Evolutionary conservation across 2,888 invertebrate genomes (phyloP).

Genomic region (Drosophila robusta): DNA sequence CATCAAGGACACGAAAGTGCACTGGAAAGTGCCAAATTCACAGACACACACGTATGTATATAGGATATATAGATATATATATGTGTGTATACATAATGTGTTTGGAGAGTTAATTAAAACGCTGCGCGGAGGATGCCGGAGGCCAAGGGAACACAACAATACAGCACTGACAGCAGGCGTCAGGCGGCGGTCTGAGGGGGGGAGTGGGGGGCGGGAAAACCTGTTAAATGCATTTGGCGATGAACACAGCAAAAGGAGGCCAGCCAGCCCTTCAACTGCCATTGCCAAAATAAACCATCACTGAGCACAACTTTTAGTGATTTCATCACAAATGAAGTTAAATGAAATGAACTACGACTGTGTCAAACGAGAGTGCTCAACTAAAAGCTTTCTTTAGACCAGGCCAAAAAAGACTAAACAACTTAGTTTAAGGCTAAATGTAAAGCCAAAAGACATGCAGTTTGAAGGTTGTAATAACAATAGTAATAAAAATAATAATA

Average conservation of each 20-base stretch:
- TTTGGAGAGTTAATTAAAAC: conserved; percentile 64
- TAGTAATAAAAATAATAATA: neutral
- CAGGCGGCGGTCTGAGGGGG: neutral
- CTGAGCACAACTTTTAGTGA: neutral
- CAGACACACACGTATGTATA: conserved; percentile 1
- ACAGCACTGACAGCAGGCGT: conserved; percentile 1
- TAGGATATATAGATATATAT: conserved; percentile 2
- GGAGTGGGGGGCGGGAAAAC: neutral
- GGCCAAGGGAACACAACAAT: conserved; percentile 17
- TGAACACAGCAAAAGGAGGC: neutral
- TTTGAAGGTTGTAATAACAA: neutral
- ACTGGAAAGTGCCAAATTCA: conserved; percentile 36
- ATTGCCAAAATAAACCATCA: conserved; percentile 11
- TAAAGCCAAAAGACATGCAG: too few species aligned
- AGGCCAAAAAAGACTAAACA: too few species aligned
- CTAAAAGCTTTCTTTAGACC: neutral
- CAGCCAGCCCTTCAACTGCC: neutral
- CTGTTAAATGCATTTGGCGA: conserved; percentile 30
- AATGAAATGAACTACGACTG: too few species aligned
- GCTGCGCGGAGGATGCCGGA: conserved; percentile 28
- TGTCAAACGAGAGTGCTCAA: too few species aligned
- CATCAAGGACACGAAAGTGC: conserved; percentile 39
- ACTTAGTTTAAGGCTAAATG: too few species aligned
- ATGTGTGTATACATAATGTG: conserved; percentile 34
- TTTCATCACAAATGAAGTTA: too few species aligned